These are phyloP conservation scores for Poecile montanus DNA, from an alignment of 2,797 vertebrate genomes.

Conservation along the genomic window DNA sequence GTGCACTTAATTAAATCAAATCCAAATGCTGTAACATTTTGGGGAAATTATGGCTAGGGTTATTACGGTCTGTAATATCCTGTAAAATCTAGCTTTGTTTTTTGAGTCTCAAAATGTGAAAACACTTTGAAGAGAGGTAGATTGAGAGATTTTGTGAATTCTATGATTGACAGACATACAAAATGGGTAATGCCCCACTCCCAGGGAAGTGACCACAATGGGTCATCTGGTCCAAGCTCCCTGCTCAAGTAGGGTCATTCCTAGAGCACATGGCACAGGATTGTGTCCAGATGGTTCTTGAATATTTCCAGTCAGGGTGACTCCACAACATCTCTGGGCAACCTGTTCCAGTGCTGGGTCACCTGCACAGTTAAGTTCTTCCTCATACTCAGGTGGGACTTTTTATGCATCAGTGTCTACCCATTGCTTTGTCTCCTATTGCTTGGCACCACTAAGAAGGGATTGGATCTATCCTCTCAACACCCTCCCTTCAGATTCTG, in stretches of 20 bases:
- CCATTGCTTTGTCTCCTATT: background rate
- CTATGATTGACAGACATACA: background rate
- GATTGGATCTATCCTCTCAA: background rate
- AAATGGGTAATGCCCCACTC: background rate
- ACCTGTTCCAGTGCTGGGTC: background rate
- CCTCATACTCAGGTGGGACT: background rate
- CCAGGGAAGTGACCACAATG: background rate
- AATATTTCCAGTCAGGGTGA: background rate
- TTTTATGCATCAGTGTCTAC: background rate
- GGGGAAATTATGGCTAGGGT: background rate
- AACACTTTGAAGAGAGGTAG: background rate
- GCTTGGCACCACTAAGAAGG: background rate
- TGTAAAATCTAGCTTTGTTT: background rate
- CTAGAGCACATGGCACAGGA: background rate
- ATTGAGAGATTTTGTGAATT: background rate
- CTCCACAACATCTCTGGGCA: background rate
- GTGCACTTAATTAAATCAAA: rapidly evolving
- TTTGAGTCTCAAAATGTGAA: background rate
- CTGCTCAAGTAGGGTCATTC: background rate
- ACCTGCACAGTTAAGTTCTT: background rate
- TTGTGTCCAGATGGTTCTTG: background rate
- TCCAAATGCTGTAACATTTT: background rate
- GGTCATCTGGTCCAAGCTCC: background rate
- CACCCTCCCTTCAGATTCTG: background rate
- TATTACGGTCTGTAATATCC: background rate